Base-by-base conservation (phyloP, 2,888 invertebrate genomes). In the Cylindroiulus punctatus region DNA sequence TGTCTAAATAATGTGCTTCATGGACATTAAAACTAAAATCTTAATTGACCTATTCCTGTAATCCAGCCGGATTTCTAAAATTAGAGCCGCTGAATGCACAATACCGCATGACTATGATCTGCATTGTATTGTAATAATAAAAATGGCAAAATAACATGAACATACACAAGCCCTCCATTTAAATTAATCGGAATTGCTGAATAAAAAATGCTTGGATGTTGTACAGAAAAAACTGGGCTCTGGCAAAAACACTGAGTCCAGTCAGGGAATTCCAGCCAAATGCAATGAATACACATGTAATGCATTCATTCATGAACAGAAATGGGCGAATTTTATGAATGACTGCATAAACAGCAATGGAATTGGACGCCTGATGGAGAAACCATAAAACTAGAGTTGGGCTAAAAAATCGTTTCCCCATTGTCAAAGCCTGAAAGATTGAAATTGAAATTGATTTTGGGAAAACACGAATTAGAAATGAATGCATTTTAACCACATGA, bases 91-190 rank as follows among this genome's bases (percentile, higher is more conserved):
- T 76, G 76, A 76, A 76, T 32, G 30, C 76, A 76, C 76, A 30
- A 76, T 32, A 14, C 30, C 76, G 14, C 30, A 12, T 17, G 52
- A 76, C 76, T 76, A 76, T 76, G 76, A 76, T 26, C 65, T 10
- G 26, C 76, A 76, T 76, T 76, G 76, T 76, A 32, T 76, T 76
- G 26, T 76, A 76, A 76, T 76, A 76, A 76, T 76, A 76, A 30
- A 76, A 30, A 30, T 17, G 17, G 76, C 30, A 76, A 65, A 52
- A 5, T 12, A 10, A n/a, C 26, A 65, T 65, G 76, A 76, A 1
- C 30, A 30, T 30, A 30, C 14, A 36, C 36, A 36, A 36, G 17
- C 76, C 12, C 30, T 76, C 76, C 12, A 76, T 76, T 76, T 76
- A 76, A 76, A 30, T 76, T 76, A 76, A 76, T 76, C 76, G 30